phyloP scores from a whole-genome alignment of 2,888 invertebrate genomes.

The Zaprionus obscuricornis region DNA sequence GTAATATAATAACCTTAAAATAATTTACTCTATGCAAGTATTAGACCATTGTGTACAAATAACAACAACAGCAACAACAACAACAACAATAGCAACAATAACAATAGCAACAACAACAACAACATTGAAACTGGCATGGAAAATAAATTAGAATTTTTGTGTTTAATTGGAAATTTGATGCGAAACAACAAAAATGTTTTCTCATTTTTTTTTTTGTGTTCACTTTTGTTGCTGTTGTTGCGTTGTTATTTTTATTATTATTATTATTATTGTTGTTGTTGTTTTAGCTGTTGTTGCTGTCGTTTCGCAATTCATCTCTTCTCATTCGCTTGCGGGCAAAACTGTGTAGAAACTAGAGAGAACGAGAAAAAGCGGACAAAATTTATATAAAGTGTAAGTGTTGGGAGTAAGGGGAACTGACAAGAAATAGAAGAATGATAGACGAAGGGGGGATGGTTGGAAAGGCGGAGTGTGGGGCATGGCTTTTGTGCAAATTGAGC shows the following conservation, averaged over 20 bases:
- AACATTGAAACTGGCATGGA: constrained; percentile 24
- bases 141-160: constrained; percentile 72
- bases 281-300: background rate
- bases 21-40: constrained; percentile 44
- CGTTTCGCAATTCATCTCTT: constrained; percentile 5
- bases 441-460: too few species aligned
- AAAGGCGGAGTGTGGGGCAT: too few species aligned
- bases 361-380: too few species aligned
- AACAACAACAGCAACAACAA: constrained; percentile 4
- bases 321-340: constrained; percentile 5
- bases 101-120: constrained; percentile 4
- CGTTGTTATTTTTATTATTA: constrained; percentile 3
- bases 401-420: too few species aligned
- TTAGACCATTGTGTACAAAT: constrained; percentile 12
- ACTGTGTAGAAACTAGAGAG: too few species aligned
- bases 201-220: background rate
- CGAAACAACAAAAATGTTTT: constrained; percentile 51
- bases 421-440: too few species aligned
- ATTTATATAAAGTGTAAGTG: too few species aligned
- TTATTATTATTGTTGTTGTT: constrained; percentile 2
- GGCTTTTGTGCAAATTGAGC: constrained; percentile 68
- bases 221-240: background rate
- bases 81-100: background rate
- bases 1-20: constrained; percentile 60
- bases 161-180: constrained; percentile 76